Conservation (phyloP, 2,797 vertebrate genomes). For the Lepidocolaptes lacrymiger region DNA sequence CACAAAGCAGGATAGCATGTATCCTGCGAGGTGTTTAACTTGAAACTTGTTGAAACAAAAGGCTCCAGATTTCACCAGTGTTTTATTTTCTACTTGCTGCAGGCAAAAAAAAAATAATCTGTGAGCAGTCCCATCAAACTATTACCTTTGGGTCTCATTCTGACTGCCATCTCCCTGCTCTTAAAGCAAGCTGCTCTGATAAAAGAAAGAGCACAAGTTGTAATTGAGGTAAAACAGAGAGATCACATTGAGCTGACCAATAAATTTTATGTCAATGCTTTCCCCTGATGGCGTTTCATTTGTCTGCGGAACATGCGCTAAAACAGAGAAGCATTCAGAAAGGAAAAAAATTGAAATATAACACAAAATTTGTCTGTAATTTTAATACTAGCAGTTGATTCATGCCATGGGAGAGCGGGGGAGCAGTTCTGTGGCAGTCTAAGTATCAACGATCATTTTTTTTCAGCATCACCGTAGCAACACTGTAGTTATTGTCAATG, state of each 20-base stretch:
- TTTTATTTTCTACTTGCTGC: neutral
- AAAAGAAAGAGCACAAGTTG: neutral
- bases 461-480: constrained; percentile 67
- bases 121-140: neutral
- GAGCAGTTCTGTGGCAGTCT: constrained; percentile 35
- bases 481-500: constrained; percentile 68
- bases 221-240: neutral
- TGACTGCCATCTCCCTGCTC: neutral
- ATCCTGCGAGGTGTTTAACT: neutral
- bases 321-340: constrained; percentile 34
- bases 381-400: constrained; percentile 58
- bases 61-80: neutral
- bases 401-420: constrained; percentile 22
- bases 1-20: neutral
- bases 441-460: constrained; percentile 60
- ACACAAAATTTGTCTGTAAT: constrained; percentile 51
- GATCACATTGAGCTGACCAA: constrained; percentile 14
- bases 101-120: neutral
- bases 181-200: neutral
- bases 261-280: constrained; percentile 26
- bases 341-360: constrained; percentile 22
- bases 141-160: constrained; percentile 13
- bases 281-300: constrained; percentile 9
- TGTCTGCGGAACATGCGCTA: neutral
- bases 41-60: constrained; percentile 45